Percentiles rank a stretch among this genome's conserved stretches.
phyloP scores from a whole-genome alignment of 2,888 invertebrate species.

The Suillia variegata region DNA sequence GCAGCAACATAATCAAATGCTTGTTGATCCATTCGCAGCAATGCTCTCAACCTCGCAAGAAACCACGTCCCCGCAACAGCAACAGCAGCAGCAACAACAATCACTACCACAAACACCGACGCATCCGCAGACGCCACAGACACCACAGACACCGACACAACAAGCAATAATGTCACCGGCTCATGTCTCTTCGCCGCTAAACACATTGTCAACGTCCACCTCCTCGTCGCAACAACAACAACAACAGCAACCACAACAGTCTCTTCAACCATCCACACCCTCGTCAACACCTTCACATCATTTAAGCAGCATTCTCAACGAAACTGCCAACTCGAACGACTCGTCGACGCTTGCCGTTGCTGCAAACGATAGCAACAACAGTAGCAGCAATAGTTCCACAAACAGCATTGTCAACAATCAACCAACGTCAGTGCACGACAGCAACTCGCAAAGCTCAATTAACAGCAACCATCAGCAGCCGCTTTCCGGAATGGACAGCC shows the following conservation, averaged over 20 bases:
- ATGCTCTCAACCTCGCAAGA: conserved; percentile 27
- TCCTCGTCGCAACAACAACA: conserved; percentile 21
- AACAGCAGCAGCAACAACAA: conserved; percentile 17
- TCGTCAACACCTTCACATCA: conserved; percentile 47
- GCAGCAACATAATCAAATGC: conserved; percentile 35
- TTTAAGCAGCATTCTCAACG: conserved; percentile 52
- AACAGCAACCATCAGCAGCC: conserved; percentile 55
- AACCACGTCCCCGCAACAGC: conserved; percentile 25
- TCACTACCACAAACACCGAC: conserved; percentile 22
- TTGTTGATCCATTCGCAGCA: conserved; percentile 47
- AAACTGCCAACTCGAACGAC: conserved; percentile 59
- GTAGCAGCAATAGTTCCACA: conserved; percentile 58
- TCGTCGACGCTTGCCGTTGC: conserved; percentile 57
- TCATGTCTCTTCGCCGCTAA: conserved; percentile 37
- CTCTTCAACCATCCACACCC: conserved; percentile 40
- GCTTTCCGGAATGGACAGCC: conserved; percentile 38
- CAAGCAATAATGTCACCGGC: conserved; percentile 40
- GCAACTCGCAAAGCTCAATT: conserved; percentile 59
- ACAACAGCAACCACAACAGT: conserved; percentile 35
- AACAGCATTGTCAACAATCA: conserved; percentile 61
- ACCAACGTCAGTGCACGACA: conserved; percentile 60
- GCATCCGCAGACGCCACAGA: conserved; percentile 24
- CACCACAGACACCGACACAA: conserved; percentile 26
- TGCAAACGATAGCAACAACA: conserved; percentile 58
- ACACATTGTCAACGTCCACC: conserved; percentile 20